phyloP scores from a whole-genome alignment of 2,888 invertebrate species.

The Sussaba pulchella region DNA sequence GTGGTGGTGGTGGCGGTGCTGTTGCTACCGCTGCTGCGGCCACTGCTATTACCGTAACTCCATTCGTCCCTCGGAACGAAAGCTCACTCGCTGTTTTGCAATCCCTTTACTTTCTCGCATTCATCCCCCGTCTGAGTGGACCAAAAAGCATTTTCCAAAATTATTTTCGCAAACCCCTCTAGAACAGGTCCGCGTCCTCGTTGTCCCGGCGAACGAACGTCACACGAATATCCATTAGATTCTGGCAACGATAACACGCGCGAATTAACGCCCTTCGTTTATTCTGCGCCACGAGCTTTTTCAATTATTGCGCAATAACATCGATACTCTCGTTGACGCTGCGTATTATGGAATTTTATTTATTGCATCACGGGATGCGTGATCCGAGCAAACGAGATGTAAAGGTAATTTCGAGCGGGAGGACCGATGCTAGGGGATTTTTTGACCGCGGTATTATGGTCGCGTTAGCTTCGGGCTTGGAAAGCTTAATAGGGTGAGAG shows the following conservation, averaged over 20 bases:
- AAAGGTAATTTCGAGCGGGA: too few species aligned
- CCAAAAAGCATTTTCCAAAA: conserved; percentile 63
- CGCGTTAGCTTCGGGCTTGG: too few species aligned
- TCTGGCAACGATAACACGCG: conserved; percentile 16
- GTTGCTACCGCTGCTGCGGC: background rate
- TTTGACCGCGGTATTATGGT: too few species aligned
- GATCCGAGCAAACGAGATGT: too few species aligned
- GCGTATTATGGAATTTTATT: too few species aligned
- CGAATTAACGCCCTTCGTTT: conserved; percentile 56
- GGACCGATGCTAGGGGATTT: too few species aligned
- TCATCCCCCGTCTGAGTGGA: conserved; percentile 25
- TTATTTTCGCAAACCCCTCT: conserved; percentile 66
- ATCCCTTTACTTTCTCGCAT: conserved; percentile 47
- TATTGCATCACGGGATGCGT: too few species aligned
- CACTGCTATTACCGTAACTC: too few species aligned
- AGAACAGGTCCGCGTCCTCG: conserved; percentile 17
- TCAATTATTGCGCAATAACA: conserved; percentile 4
- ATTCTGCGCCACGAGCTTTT: conserved; percentile 45
- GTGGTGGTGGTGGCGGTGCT: too few species aligned
- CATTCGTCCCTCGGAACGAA: conserved; percentile 38
- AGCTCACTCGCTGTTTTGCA: conserved; percentile 43
- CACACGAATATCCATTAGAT: conserved; percentile 58
- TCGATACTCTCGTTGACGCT: too few species aligned
- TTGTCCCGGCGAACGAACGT: conserved; percentile 48
- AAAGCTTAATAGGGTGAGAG: too few species aligned